These are phyloP conservation scores for Simalia tracyae DNA, from an alignment of 2,797 vertebrate genomes.

Conservation along the genomic window DNA sequence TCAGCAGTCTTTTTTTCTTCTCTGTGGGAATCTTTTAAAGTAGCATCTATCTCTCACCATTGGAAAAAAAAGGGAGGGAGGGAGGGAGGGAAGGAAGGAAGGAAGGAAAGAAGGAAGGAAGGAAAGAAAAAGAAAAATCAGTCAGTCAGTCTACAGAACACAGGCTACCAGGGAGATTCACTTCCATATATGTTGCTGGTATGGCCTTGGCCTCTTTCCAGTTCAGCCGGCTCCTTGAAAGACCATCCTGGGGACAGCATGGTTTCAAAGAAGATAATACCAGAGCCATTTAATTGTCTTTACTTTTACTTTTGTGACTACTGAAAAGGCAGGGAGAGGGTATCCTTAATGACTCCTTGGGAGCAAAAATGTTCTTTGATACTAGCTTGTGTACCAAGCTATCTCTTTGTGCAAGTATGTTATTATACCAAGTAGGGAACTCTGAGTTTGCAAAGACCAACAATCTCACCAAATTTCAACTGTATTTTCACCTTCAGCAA, in stretches of 20 bases:
- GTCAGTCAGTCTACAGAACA: constrained; percentile 12
- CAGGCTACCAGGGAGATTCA: constrained; percentile 13
- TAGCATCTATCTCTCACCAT: constrained; percentile 13
- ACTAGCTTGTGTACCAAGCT: neutral
- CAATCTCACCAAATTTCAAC: neutral
- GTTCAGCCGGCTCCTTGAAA: constrained; percentile 20
- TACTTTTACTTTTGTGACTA: constrained; percentile 16
- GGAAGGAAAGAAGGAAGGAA: neutral
- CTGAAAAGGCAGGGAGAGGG: neutral
- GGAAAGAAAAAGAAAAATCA: neutral
- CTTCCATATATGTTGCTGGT: constrained; percentile 26
- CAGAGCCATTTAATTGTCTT: constrained; percentile 23
- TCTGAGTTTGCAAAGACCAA: neutral
- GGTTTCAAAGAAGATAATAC: constrained; percentile 33
- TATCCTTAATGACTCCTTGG: constrained; percentile 18
- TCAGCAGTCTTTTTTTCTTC: constrained; percentile 15
- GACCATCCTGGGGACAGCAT: constrained; percentile 14
- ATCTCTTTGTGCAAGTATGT: neutral
- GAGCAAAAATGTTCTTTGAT: constrained; percentile 9
- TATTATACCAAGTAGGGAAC: neutral
- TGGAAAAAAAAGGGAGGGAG: neutral
- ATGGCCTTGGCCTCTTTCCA: constrained; percentile 21
- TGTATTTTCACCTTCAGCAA: neutral
- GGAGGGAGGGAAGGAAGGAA: neutral
- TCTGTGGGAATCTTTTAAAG: constrained; percentile 30